Evolutionary conservation across 2,888 invertebrate species (phyloP).

Genomic region (Eupithecia centaureata): DNA sequence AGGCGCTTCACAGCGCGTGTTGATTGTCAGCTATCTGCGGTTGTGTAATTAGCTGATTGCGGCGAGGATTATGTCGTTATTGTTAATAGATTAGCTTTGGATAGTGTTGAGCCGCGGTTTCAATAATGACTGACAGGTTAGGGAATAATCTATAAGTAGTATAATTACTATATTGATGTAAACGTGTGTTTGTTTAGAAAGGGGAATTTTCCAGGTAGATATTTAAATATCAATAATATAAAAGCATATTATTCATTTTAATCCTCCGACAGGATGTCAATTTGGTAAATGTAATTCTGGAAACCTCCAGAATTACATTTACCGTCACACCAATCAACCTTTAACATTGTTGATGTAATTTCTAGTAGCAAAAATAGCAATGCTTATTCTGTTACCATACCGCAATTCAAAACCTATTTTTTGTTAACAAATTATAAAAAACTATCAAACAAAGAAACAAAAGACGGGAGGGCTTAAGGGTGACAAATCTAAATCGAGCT

Average conservation of each 20-base stretch:
- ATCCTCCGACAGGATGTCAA: neutral
- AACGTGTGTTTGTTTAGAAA: neutral
- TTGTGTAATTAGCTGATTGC: conserved; percentile 4
- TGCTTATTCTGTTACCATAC: neutral
- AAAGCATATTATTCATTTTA: neutral
- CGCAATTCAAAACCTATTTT: neutral
- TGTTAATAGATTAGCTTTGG: conserved; percentile 4
- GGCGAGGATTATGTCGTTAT: neutral
- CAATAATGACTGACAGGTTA: neutral
- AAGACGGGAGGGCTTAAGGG: too few relatives aligned
- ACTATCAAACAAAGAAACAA: too few relatives aligned
- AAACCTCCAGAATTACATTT: too few relatives aligned
- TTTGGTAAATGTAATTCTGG: conserved; percentile 1
- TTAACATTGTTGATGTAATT: neutral
- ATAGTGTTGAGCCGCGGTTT: neutral
- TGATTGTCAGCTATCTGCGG: neutral
- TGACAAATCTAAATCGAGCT: too few relatives aligned
- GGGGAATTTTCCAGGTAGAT: neutral
- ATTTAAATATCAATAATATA: too few relatives aligned
- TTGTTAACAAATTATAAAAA: too few relatives aligned
- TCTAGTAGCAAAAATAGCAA: neutral
- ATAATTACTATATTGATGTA: neutral
- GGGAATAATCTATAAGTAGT: neutral
- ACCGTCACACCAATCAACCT: conserved; percentile 11
- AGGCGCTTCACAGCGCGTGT: neutral